These are phyloP conservation scores for Eurystomus glaucurus DNA, from an alignment of 2,797 vertebrate genomes.

Conservation along the genomic window DNA sequence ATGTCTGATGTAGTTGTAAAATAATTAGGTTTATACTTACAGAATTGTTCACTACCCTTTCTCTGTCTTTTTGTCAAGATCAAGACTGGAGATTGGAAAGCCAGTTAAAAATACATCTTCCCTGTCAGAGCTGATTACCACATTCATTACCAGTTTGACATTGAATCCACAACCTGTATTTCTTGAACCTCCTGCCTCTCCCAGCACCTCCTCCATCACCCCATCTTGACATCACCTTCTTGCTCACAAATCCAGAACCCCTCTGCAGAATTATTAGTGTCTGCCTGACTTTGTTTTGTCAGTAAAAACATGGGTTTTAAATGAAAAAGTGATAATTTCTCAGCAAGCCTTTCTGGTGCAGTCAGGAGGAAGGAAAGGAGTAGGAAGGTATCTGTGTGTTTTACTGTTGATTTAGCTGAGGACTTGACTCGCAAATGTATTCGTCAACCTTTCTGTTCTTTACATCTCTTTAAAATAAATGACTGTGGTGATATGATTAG, in stretches of 20 bases:
- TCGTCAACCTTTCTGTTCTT: neutral
- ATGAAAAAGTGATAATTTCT: neutral
- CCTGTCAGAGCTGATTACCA: neutral
- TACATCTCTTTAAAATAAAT: neutral
- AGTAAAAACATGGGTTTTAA: neutral
- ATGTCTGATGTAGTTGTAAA: neutral
- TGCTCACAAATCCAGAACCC: neutral
- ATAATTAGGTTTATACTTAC: neutral
- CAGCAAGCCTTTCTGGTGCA: neutral
- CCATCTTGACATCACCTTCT: neutral
- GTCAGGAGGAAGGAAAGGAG: neutral
- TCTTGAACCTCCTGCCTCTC: neutral
- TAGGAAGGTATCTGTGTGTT: neutral
- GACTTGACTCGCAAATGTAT: constrained; percentile 2
- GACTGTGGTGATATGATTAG: neutral
- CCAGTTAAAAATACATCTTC: neutral
- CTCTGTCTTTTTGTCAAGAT: neutral
- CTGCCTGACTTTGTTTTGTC: neutral
- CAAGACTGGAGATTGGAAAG: neutral
- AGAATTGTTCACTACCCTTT: neutral
- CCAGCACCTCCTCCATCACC: neutral
- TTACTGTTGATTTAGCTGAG: neutral
- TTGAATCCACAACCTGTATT: neutral
- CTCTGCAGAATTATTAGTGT: neutral
- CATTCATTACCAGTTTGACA: neutral